A percentile compares a stretch with the other conserved stretches of the same genome.
These are phyloP conservation scores for Coelogynopora nodosa DNA, from an alignment of 2,888 invertebrate species.

Conservation along the genomic window DNA sequence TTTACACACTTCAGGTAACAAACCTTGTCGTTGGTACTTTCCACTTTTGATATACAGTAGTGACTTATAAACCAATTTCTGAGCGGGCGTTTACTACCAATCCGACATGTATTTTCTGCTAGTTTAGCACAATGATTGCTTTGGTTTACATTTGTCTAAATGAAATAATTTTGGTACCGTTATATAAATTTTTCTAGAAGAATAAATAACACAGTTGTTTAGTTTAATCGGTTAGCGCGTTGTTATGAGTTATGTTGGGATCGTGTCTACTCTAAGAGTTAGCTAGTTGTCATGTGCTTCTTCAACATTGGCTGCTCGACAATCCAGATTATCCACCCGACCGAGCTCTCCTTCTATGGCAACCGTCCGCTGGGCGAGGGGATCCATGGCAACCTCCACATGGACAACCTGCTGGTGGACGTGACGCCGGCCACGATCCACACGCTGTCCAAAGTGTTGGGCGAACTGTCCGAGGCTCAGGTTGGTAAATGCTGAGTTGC, in stretches of 20 bases:
- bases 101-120: no score
- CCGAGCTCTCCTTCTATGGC: constrained; percentile 29
- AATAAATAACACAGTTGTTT: no score
- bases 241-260: no score
- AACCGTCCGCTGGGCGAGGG: constrained; percentile 30
- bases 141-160: no score
- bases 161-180: no score
- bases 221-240: no score
- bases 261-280: no score
- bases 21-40: not conserved
- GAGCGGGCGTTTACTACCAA: no score
- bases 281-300: not conserved
- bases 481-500: not conserved
- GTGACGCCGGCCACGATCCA: constrained; percentile 37
- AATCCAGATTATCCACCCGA: constrained; percentile 36
- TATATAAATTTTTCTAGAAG: no score
- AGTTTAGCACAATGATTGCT: no score
- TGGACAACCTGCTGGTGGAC: constrained; percentile 36
- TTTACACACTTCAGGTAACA: not conserved
- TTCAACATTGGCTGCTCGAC: not conserved
- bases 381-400: constrained; percentile 32
- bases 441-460: constrained; percentile 33
- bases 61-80: no score
- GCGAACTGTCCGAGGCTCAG: not conserved
- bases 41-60: no score